Evolutionary conservation across 2,797 vertebrate genomes (phyloP).

Genomic region (Odontamblyopus rebecca): DNA sequence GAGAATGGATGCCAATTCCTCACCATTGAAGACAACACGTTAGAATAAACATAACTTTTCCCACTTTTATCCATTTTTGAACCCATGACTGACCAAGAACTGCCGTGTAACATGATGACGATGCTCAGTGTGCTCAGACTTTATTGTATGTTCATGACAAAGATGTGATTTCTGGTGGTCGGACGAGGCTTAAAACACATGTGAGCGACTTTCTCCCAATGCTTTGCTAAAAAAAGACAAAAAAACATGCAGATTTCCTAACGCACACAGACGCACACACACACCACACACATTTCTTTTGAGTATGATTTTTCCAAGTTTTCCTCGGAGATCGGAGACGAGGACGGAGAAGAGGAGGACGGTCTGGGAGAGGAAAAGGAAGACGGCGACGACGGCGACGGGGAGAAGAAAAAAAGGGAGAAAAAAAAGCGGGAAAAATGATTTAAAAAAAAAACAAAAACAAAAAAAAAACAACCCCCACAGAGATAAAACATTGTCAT

Average conservation of each 20-base stretch:
- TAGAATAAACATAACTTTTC: conserved; percentile 72
- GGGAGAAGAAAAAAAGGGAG: conserved; percentile 30
- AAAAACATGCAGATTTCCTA: too few species aligned
- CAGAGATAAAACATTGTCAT: conserved; percentile 67
- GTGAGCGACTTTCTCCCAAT: neutral
- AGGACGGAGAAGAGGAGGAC: conserved; percentile 75
- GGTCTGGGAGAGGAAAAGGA: conserved; percentile 76
- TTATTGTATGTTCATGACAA: neutral
- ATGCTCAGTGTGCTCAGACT: neutral
- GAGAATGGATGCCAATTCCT: conserved; percentile 99
- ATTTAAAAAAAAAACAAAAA: neutral
- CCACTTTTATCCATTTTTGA: neutral
- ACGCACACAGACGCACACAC: neutral
- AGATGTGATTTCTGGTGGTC: neutral
- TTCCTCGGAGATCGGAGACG: conserved; percentile 77
- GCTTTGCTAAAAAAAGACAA: neutral
- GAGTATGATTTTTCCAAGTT: conserved; percentile 61
- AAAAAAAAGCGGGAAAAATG: neutral
- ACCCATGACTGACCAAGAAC: neutral
- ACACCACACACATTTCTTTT: neutral
- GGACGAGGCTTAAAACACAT: too few species aligned
- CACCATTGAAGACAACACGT: conserved; percentile 99
- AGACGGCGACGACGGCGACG: conserved; percentile 37
- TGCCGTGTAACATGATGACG: neutral
- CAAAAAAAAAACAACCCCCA: neutral